These are phyloP conservation scores for Ephestia elutella DNA, from an alignment of 1,140 invertebrate species.

Conservation along the genomic window DNA sequence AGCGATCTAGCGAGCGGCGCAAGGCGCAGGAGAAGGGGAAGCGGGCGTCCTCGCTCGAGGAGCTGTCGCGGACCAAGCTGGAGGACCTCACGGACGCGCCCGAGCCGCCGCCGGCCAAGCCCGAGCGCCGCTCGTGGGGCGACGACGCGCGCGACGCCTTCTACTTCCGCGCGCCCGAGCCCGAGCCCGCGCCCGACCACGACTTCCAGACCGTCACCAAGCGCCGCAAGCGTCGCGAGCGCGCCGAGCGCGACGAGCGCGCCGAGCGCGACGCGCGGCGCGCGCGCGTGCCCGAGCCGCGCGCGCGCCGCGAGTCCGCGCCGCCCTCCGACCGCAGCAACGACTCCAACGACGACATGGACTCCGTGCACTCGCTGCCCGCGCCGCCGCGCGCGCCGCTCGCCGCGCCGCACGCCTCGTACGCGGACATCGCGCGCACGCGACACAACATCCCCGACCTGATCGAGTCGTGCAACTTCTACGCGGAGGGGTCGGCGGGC, in stretches of 20 bases:
- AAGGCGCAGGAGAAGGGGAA: conserved; percentile 74
- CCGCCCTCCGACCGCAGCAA: conserved; percentile 84
- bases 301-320: conserved; percentile 68
- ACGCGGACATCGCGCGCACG: conserved; percentile 83
- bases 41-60: conserved; percentile 81
- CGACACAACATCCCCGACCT: conserved; percentile 68
- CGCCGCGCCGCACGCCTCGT: conserved; percentile 79
- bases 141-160: conserved; percentile 39
- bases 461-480: conserved; percentile 69
- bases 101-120: conserved; percentile 32
- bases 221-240: conserved; percentile 80
- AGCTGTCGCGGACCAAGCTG: conserved; percentile 81
- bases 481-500: conserved; percentile 41
- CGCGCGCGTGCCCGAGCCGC: conserved; percentile 30
- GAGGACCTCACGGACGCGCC: conserved; percentile 77
- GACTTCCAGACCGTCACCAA: conserved; percentile 84
- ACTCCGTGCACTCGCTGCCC: conserved; percentile 83
- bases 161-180: conserved; percentile 51
- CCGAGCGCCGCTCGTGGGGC: conserved; percentile 54
- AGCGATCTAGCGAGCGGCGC: conserved; percentile 62
- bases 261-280: conserved; percentile 54
- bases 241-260: conserved; percentile 32
- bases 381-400: conserved; percentile 65
- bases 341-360: conserved; percentile 81
- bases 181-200: conserved; percentile 29